A percentile compares a stretch with the other conserved stretches of the same genome.
These are phyloP conservation scores for Vanacampus margaritifer DNA, from an alignment of 2,113 vertebrate species.

Conservation along the genomic window DNA sequence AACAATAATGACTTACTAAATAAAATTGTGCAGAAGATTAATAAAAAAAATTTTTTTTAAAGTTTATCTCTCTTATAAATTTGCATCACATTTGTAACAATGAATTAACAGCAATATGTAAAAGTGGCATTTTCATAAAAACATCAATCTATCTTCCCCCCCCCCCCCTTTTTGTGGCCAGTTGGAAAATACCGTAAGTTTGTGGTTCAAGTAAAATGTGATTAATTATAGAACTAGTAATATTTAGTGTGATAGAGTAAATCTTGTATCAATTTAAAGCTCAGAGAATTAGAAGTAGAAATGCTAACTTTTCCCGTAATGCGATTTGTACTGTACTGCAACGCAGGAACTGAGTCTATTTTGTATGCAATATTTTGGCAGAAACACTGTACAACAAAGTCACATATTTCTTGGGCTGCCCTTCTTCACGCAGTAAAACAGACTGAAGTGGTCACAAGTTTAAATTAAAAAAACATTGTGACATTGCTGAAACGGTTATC, in stretches of 20 bases:
- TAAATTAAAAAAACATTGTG: neutral
- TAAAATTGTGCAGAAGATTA: no score
- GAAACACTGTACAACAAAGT: neutral
- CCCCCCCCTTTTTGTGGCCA: constrained; percentile 24
- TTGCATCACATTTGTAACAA: neutral
- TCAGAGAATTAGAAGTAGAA: neutral
- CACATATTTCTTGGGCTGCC: neutral
- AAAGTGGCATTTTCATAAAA: neutral
- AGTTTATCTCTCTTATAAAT: neutral
- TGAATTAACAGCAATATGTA: neutral
- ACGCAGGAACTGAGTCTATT: neutral
- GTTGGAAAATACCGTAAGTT: constrained; percentile 60
- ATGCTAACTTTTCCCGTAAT: no score
- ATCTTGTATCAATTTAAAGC: neutral
- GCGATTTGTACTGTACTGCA: neutral
- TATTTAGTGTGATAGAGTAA: neutral
- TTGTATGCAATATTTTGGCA: neutral
- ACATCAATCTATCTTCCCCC: constrained; percentile 5
- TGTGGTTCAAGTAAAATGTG: constrained; percentile 8
- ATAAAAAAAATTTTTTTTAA: no score
- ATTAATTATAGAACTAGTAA: constrained; percentile 1
- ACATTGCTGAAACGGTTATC: neutral
- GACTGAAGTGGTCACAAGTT: neutral
- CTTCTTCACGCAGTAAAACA: neutral
- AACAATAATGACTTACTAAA: no score